Evolutionary conservation across 2,113 vertebrate genomes (phyloP), one percentile per base, ranked within the genome.

Genomic region (Sarotherodon lohbergeri): DNA sequence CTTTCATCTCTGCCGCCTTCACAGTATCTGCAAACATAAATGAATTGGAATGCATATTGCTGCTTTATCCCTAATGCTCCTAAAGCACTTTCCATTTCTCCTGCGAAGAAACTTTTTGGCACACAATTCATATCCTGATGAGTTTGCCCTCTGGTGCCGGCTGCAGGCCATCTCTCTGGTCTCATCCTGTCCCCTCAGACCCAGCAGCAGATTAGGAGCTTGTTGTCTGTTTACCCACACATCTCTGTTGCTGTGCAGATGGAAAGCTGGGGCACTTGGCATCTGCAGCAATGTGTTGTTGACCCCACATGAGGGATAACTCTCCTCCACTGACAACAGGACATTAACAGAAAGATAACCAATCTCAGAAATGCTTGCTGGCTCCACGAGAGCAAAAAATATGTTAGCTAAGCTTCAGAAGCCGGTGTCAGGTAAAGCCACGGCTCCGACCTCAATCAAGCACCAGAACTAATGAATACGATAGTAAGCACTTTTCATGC

Each of bases 391-490:
- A 79, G 66, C 68, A 41, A 87, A 63, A 81, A 81, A 39, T 39
- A 90, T 63, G 86, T 87, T 83, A 91, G 85, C 79, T 81, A 81
- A 86, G 87, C 57, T 80, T 90, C 83, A 87, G 93, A 89, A 93
- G 68, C 57, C 43, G 80, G 91, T 90, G 84, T 91, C 91, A 86
- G 91, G 61, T 86, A 83, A 93, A 89, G 91, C 85, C 82, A 81
- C 36, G 36, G 86, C 88, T 89, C 86, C 91, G 88, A 95, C 94
- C 92, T 90, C 93, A 95, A 94, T 95, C 94, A 93, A 57, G 86
- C 87, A 89, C 88, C 86, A 93, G 87, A 89, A 94, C 90, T 95
- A 95, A 96, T 95, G 94, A 96, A 95, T 96, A 93, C 91, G 87
- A 94, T 87, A 78, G 92, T 89, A 88, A 90, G 88, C 92, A 92